phyloP scores from a whole-genome alignment of 1,140 invertebrate genomes.

The Scaptomyza pallida region DNA sequence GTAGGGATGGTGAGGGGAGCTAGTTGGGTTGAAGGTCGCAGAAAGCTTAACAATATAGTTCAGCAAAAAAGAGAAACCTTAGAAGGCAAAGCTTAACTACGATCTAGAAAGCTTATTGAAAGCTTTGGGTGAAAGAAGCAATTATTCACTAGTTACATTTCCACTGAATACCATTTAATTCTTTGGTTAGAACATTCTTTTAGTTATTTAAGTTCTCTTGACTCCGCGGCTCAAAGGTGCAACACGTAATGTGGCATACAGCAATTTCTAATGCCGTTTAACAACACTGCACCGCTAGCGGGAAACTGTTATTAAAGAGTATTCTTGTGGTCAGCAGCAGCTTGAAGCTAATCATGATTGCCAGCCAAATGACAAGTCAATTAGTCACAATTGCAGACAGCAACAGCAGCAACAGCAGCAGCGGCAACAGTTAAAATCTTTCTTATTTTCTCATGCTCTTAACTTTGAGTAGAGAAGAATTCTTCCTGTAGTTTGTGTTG shows the following conservation, averaged over 20 bases:
- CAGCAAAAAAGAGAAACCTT: slow-evolving; percentile 3
- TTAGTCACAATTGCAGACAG: slow-evolving; percentile 17
- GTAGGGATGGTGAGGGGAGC: background rate
- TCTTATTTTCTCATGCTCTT: background rate
- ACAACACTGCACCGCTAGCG: slow-evolving; percentile 12
- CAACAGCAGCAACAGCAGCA: background rate
- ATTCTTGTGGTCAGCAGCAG: background rate
- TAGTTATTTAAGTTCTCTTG: too few relatives aligned
- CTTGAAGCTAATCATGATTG: slow-evolving; percentile 1
- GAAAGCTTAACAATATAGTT: background rate
- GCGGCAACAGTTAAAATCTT: background rate
- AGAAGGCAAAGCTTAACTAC: background rate
- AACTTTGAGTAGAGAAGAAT: slow-evolving; percentile 23
- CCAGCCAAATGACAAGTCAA: slow-evolving; percentile 32
- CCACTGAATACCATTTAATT: too few relatives aligned
- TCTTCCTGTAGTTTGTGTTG: slow-evolving; percentile 27
- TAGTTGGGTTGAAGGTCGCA: slow-evolving; percentile 3
- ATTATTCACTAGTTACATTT: too few relatives aligned
- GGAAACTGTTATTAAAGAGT: background rate
- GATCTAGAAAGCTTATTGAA: too few relatives aligned
- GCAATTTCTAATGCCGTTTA: background rate
- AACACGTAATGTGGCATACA: background rate
- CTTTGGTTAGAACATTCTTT: too few relatives aligned
- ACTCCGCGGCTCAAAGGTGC: background rate
- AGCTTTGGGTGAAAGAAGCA: too few relatives aligned